These are phyloP conservation scores for Cavia aperea DNA, from an alignment of 2,113 vertebrate species.

Conservation along the genomic window DNA sequence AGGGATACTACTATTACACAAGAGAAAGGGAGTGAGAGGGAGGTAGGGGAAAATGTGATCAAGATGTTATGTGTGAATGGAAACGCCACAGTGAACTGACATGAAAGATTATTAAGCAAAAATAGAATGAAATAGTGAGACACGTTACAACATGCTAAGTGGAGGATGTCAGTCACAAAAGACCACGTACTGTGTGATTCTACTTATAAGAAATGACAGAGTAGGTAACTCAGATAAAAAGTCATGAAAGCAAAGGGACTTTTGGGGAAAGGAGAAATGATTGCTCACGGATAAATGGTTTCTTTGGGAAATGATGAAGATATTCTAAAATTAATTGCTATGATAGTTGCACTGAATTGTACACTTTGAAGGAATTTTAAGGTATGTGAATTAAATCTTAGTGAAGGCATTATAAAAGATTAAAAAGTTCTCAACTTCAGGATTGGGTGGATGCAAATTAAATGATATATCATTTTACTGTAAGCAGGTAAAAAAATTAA, in stretches of 20 bases:
- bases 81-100: neutral
- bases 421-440: neutral
- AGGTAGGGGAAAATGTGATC: neutral
- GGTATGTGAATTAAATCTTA: neutral
- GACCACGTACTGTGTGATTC: neutral
- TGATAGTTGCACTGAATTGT: neutral
- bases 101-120: neutral
- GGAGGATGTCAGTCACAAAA: neutral
- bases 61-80: neutral
- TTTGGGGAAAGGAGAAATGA: neutral
- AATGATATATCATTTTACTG: neutral
- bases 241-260: neutral
- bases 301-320: neutral
- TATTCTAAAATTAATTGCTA: neutral
- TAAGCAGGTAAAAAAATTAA: neutral
- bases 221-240: neutral
- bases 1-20: neutral
- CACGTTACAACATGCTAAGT: neutral
- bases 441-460: neutral
- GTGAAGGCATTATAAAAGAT: neutral
- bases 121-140: neutral
- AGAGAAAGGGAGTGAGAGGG: neutral
- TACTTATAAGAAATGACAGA: neutral
- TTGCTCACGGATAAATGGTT: neutral
- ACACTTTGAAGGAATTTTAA: neutral